Evolutionary conservation across 2,113 vertebrate genomes (phyloP).

Genomic region (Alligator sinensis): DNA sequence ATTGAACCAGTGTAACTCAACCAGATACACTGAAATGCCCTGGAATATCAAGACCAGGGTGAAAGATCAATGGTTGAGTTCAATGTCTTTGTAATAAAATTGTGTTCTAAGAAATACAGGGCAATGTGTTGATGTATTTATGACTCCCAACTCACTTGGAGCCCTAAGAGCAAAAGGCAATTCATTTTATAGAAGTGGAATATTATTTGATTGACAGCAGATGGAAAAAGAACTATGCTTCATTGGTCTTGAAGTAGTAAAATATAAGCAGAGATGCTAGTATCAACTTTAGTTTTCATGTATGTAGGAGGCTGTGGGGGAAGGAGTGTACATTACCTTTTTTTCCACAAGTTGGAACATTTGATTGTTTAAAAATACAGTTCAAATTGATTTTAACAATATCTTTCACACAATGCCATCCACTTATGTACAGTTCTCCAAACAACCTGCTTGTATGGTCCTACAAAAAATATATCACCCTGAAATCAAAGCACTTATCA

Average conservation of each 20-base stretch:
- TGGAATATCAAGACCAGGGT: background rate
- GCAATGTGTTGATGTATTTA: background rate
- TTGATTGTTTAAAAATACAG: background rate
- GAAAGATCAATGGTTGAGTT: background rate
- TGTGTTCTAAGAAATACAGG: background rate
- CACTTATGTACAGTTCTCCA: background rate
- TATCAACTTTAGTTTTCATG: background rate
- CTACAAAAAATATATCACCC: slow-evolving; percentile 3
- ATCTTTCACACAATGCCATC: background rate
- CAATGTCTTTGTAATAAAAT: background rate
- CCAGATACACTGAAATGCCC: background rate
- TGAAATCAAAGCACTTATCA: background rate
- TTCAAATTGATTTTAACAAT: background rate
- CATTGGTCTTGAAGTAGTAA: background rate
- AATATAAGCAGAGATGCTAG: background rate
- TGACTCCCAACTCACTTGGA: background rate
- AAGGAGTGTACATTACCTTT: background rate
- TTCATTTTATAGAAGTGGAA: background rate
- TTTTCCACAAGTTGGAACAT: background rate
- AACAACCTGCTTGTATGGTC: background rate
- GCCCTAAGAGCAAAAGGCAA: background rate
- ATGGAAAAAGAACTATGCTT: background rate
- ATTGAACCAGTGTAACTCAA: background rate
- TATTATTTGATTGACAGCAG: background rate
- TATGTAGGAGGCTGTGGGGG: background rate